These are phyloP conservation scores for Pyrocephalus nanus DNA, from an alignment of 2,797 vertebrate genomes.

Conservation along the genomic window DNA sequence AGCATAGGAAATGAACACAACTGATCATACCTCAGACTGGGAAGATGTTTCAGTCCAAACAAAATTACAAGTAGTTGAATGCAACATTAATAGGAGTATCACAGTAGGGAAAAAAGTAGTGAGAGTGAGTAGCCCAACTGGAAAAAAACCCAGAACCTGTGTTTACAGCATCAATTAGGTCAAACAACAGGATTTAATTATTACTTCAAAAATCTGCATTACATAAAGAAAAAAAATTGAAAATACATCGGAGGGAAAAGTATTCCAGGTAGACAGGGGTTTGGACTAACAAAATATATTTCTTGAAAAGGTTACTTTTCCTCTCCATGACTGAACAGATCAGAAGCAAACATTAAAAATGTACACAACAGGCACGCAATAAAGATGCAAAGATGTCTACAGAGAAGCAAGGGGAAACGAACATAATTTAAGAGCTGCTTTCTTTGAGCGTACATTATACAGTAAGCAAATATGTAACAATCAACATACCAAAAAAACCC, in stretches of 20 bases:
- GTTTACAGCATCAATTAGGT: not conserved
- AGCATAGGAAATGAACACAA: constrained; percentile 8
- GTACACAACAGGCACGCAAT: not conserved
- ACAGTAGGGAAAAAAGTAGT: not conserved
- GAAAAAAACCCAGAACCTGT: not conserved
- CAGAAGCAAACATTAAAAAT: not conserved
- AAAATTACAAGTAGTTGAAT: constrained; percentile 6
- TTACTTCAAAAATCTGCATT: not conserved
- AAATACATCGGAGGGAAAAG: not conserved
- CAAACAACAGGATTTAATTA: not conserved
- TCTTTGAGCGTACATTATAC: not conserved
- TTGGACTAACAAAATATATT: not conserved
- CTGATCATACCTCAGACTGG: constrained; percentile 9
- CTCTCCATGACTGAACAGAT: not conserved
- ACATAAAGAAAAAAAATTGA: fast-evolving
- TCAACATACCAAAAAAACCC: not conserved
- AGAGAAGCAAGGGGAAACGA: not conserved
- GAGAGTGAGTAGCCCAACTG: not conserved
- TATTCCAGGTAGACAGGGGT: not conserved
- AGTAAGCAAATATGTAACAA: not conserved
- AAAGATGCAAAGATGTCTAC: not conserved
- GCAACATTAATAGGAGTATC: constrained; percentile 3
- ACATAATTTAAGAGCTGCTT: not conserved
- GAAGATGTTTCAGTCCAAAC: constrained; percentile 8
- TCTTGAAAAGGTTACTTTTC: not conserved